These are phyloP conservation scores for Sphaeridia pumilis DNA, from an alignment of 2,888 invertebrate species.

Conservation along the genomic window DNA sequence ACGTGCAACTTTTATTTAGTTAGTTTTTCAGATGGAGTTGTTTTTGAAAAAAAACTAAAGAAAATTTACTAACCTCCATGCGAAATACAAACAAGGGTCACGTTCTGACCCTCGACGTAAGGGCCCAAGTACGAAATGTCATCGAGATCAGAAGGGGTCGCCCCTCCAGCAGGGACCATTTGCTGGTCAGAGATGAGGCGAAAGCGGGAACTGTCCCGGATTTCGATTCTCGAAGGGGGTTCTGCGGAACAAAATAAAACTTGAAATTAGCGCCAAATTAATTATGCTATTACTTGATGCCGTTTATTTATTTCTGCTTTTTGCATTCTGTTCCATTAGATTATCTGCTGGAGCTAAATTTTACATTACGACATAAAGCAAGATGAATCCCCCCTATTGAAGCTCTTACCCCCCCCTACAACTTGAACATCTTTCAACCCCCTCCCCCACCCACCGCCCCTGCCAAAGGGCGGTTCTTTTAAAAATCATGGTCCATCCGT, in stretches of 20 bases:
- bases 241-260: constrained; percentile 18
- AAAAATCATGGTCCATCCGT: no score
- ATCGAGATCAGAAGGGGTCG: constrained; percentile 17
- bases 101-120: constrained; percentile 37
- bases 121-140: constrained; percentile 37
- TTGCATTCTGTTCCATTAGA: not conserved
- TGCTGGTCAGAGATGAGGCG: constrained; percentile 34
- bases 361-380: no score
- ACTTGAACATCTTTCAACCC: no score
- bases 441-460: no score
- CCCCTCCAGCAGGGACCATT: constrained; percentile 19
- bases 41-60: no score
- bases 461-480: no score
- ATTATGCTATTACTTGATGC: no score
- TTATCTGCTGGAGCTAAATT: not conserved
- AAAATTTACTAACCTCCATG: constrained; percentile 36
- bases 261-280: no score
- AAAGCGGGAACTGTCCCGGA: constrained; percentile 32
- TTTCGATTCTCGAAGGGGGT: constrained; percentile 33
- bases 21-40: no score
- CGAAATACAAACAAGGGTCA: constrained; percentile 37
- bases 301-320: not conserved
- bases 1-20: no score
- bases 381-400: no score
- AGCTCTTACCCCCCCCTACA: no score